Base-by-base conservation (phyloP, 2,888 invertebrate species). In the Diaperis boleti region DNA sequence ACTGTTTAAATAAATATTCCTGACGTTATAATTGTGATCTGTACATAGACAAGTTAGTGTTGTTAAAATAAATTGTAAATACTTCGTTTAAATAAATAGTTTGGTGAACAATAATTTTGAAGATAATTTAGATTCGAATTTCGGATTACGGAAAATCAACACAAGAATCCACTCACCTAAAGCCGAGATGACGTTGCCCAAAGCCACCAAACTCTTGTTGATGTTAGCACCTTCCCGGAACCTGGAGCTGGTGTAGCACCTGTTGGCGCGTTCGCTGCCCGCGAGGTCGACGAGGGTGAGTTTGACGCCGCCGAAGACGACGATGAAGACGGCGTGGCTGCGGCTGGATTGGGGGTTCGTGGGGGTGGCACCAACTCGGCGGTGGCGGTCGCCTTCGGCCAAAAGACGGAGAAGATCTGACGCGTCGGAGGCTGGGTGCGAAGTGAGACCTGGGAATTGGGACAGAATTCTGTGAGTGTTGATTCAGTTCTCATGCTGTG, bases 131-230 rank as follows among this genome's bases (percentile, higher is more conserved):
- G n/a, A n/a, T n/a, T n/a, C n/a, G n/a, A n/a, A n/a, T n/a, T n/a
- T n/a, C n/a, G n/a, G n/a, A n/a, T n/a, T n/a, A n/a, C n/a, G n/a
- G n/a, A n/a, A n/a, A n/a, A n/a, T n/a, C 15, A 11, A 15, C 10
- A 15, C 10, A 17, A 15, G 45, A 57, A 52, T 26, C 45, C 11
- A 72, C 79, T 81, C 81, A 91, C 91, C 92, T 71, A 93, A 83
- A 29, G 91, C 88, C 17, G 92, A 91, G 74, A 92, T 92, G 69
- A 92, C 92, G 82, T 91, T 92, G 74, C 92, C 92, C 35, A 93
- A 84, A 17, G 92, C 92, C 31, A 92, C 92, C 61, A 92, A 82
- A 47, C 92, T 92, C 76, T 90, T 90, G 81, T 92, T 92, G 76
- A 92, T 99, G 55, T 76, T 92, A 22, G 87, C 84, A 0, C 87